Evolutionary conservation across 1,140 invertebrate genomes (phyloP).

Genomic region (Drosophila neocordata): DNA sequence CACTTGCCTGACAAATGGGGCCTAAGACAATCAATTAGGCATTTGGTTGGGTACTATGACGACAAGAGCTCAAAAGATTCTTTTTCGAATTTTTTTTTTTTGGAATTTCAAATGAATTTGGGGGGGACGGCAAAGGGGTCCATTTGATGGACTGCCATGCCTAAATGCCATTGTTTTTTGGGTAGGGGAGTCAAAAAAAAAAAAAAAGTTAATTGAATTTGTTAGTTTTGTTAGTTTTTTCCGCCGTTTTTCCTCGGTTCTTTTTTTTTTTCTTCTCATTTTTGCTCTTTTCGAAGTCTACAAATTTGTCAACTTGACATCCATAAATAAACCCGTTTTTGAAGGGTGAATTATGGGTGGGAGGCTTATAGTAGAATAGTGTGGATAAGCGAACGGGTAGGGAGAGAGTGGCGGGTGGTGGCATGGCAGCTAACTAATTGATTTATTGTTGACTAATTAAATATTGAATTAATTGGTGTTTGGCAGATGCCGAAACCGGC

Average conservation of each 20-base stretch:
- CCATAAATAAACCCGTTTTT: conserved; percentile 70
- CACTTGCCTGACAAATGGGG: conserved; percentile 61
- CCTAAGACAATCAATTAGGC: conserved; percentile 70
- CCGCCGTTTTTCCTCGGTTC: conserved; percentile 17
- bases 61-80: conserved; percentile 20
- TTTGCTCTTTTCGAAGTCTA: conserved; percentile 24
- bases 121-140: not conserved
- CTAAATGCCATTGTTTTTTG: conserved; percentile 41
- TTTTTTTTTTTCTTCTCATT: not conserved
- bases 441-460: conserved; percentile 81
- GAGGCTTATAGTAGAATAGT: not conserved
- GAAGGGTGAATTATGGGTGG: conserved; percentile 16
- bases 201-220: conserved; percentile 72
- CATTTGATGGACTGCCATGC: conserved; percentile 20
- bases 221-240: conserved; percentile 48
- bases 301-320: conserved; percentile 67
- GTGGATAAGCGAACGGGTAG: not conserved
- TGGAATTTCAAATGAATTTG: conserved; percentile 38
- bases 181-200: conserved; percentile 15
- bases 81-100: conserved; percentile 39
- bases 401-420: not conserved
- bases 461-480: conserved; percentile 77
- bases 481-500: conserved; percentile 45
- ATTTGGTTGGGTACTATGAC: conserved; percentile 38
- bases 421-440: conserved; percentile 62